Conservation (phyloP, 2,888 invertebrate species). For the Acleris holmiana region DNA sequence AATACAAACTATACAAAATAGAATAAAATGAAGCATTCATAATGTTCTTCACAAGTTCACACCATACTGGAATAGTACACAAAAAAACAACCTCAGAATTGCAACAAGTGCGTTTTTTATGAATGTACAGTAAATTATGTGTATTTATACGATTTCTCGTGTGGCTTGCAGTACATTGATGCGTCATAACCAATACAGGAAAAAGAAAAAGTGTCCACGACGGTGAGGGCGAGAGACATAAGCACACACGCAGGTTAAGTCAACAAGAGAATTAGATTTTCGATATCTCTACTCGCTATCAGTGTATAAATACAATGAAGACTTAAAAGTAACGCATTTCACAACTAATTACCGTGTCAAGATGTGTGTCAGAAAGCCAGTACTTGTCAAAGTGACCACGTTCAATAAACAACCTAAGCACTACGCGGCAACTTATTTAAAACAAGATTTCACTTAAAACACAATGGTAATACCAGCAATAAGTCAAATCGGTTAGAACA, state of each 20-base stretch:
- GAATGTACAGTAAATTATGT: constrained; percentile 37
- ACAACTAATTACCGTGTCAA: constrained; percentile 60
- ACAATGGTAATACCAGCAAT: constrained; percentile 47
- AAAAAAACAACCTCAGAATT: constrained; percentile 19
- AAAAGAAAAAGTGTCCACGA: constrained; percentile 58
- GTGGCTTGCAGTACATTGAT: constrained; percentile 57
- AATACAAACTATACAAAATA: no score
- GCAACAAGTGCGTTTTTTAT: constrained; percentile 35
- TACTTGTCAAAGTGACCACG: constrained; percentile 78
- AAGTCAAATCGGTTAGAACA: constrained; percentile 50
- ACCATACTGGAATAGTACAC: background rate
- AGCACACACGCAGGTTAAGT: constrained; percentile 18
- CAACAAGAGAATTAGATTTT: constrained; percentile 21
- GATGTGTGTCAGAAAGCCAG: constrained; percentile 68
- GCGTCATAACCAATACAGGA: constrained; percentile 63
- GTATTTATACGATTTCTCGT: constrained; percentile 53
- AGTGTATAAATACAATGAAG: constrained; percentile 41
- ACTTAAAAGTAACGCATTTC: constrained; percentile 45
- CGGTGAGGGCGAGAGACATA: constrained; percentile 32
- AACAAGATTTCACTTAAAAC: constrained; percentile 52
- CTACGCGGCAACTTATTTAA: constrained; percentile 53
- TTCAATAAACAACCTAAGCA: constrained; percentile 77
- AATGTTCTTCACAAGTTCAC: background rate
- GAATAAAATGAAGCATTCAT: no score
- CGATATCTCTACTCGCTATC: constrained; percentile 31